A percentile compares a stretch with the other conserved stretches of the same genome.
Evolutionary conservation across 92 coral and sea anemone genomes (phyloP).

Genomic region (Epizoanthus fatuus): DNA sequence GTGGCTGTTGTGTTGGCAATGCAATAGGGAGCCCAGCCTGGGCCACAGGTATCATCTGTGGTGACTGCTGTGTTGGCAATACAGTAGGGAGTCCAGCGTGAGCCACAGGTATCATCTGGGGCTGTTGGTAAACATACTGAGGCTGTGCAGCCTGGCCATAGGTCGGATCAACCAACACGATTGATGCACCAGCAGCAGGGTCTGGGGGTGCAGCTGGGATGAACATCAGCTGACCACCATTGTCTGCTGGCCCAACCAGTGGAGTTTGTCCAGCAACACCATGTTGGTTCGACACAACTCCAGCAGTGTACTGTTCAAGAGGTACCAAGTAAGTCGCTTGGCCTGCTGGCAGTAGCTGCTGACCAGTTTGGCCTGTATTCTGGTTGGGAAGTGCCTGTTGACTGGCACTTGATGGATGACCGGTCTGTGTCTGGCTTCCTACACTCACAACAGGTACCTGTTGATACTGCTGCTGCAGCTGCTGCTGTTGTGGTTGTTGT

Average conservation of each 20-base stretch:
- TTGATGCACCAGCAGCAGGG: not conserved
- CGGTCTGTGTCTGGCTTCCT: no score
- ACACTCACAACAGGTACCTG: not conserved
- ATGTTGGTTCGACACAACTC: not conserved
- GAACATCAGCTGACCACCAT: conserved; percentile 25
- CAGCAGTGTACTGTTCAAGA: not conserved
- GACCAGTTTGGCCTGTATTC: not conserved
- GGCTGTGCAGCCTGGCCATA: not conserved
- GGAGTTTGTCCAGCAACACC: no score
- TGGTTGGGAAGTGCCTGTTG: not conserved
- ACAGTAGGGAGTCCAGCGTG: conserved; percentile 23
- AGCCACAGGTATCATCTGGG: not conserved
- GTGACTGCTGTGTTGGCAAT: conserved; percentile 6
- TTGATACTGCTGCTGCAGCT: not conserved
- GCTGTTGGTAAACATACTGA: not conserved
- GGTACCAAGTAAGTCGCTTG: conserved; percentile 29
- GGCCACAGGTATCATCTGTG: conserved; percentile 22
- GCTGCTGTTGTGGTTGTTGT: not conserved
- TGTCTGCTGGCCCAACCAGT: conserved; percentile 10
- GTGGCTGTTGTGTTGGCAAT: conserved; percentile 25
- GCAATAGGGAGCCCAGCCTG: conserved; percentile 44
- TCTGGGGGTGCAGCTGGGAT: conserved; percentile 11
- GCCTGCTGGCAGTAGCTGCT: conserved; percentile 7
- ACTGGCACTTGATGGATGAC: not conserved
- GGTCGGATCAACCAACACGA: conserved; percentile 6